Percentiles rank a stretch among this genome's conserved stretches.
Conservation (phyloP, 1,140 invertebrate species). For the Pinna nobilis region DNA sequence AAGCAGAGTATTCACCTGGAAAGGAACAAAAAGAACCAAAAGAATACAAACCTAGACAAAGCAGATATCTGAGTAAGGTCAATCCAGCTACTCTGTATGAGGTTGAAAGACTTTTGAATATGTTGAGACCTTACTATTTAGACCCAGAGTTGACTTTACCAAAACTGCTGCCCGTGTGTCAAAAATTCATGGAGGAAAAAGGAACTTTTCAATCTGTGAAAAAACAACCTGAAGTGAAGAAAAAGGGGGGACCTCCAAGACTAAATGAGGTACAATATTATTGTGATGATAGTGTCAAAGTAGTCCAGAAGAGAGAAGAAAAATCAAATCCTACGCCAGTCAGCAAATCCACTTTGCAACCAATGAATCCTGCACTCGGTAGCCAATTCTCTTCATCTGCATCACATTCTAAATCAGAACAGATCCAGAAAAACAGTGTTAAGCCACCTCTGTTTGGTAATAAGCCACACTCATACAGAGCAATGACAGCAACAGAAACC, state of each 20-base stretch:
- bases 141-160: conserved; percentile 52
- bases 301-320: too few species aligned
- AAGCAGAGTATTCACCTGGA: conserved; percentile 10
- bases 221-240: conserved; percentile 22
- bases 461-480: conserved; percentile 12
- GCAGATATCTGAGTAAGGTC: conserved; percentile 41
- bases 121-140: conserved; percentile 58
- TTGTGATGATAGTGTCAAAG: conserved; percentile 27
- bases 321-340: too few species aligned
- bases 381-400: background rate
- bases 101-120: conserved; percentile 60
- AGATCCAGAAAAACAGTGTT: background rate
- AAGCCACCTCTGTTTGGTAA: conserved; percentile 12
- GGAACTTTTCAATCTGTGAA: conserved; percentile 12
- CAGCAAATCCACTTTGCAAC: background rate
- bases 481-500: conserved; percentile 4
- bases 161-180: conserved; percentile 51
- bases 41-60: conserved; percentile 39
- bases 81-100: conserved; percentile 64
- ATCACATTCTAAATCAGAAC: background rate
- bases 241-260: background rate
- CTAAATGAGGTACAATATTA: conserved; percentile 25
- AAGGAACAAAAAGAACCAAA: conserved; percentile 17
- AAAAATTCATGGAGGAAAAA: conserved; percentile 54
- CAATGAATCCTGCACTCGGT: background rate